These are phyloP conservation scores for Gari tellinella DNA, from an alignment of 2,888 invertebrate species.

Conservation along the genomic window DNA sequence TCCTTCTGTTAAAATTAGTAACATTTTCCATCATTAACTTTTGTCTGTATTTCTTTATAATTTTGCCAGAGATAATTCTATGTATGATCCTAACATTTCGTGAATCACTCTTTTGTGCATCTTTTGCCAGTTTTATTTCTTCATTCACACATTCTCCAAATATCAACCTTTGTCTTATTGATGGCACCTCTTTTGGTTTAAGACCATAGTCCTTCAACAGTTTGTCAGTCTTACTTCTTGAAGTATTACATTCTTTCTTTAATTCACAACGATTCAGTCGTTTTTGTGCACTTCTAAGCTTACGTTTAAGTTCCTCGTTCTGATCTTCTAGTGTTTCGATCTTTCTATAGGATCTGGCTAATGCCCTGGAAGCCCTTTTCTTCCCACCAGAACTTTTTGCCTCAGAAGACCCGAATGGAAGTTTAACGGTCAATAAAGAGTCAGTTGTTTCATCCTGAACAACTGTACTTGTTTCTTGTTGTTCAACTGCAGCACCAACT, in stretches of 20 bases:
- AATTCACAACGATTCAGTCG: neutral
- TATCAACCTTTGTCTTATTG: constrained; percentile 23
- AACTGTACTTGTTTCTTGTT: too few relatives aligned
- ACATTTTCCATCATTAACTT: constrained; percentile 1
- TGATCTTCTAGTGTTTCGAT: constrained; percentile 9
- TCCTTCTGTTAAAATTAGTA: constrained; percentile 10
- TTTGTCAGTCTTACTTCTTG: constrained; percentile 22
- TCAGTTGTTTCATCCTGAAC: too few relatives aligned
- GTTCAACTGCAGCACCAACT: too few relatives aligned
- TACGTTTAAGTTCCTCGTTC: constrained; percentile 22
- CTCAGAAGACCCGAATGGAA: neutral
- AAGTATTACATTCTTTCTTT: constrained; percentile 3
- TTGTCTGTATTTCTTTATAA: constrained; percentile 31
- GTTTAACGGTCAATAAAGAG: neutral
- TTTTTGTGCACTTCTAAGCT: constrained; percentile 22
- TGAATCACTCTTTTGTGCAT: too few relatives aligned
- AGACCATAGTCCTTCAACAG: constrained; percentile 17
- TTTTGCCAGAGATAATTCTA: too few relatives aligned
- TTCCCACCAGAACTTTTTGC: neutral
- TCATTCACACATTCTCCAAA: constrained; percentile 20
- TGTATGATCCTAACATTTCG: too few relatives aligned
- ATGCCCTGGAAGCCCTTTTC: constrained; percentile 3
- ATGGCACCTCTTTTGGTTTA: constrained; percentile 18
- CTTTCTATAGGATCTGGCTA: constrained; percentile 3
- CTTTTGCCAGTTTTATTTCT: constrained; percentile 19